Percentiles rank a stretch among this genome's conserved stretches.
phyloP scores from a whole-genome alignment of 2,888 invertebrate genomes.

The Aleiodes testaceus region DNA sequence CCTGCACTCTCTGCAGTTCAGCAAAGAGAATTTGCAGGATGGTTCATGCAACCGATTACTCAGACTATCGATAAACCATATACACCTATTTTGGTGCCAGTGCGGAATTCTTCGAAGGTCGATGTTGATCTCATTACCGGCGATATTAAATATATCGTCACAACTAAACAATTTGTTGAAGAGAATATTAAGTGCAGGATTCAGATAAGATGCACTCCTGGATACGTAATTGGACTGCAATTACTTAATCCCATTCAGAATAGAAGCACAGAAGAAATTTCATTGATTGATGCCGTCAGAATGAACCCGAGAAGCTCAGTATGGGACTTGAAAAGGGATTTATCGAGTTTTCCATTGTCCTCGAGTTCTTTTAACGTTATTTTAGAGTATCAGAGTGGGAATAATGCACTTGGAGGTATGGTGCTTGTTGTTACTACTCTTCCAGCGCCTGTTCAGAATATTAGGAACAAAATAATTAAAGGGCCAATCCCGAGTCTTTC shows the following conservation, averaged over 20 bases:
- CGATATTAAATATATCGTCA: constrained; percentile 87
- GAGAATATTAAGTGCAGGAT: constrained; percentile 72
- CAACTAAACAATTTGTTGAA: constrained; percentile 77
- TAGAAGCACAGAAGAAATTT: constrained; percentile 88
- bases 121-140: constrained; percentile 78
- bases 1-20: constrained; percentile 88
- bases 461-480: constrained; percentile 82
- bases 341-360: constrained; percentile 92
- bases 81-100: constrained; percentile 83
- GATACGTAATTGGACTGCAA: constrained; percentile 91
- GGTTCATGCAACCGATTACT: constrained; percentile 85
- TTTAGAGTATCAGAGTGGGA: constrained; percentile 86
- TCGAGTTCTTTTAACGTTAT: constrained; percentile 88
- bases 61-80: constrained; percentile 82
- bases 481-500: constrained; percentile 87
- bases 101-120: constrained; percentile 72
- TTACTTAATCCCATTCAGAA: constrained; percentile 92
- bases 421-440: constrained; percentile 86
- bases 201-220: constrained; percentile 79
- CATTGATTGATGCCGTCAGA: constrained; percentile 85
- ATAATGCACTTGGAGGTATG: constrained; percentile 85
- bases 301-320: constrained; percentile 74
- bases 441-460: constrained; percentile 80
- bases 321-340: constrained; percentile 88
- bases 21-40: constrained; percentile 93